Evolutionary conservation across 1,140 invertebrate species (phyloP).

Genomic region (Drosophila kepulauana): DNA sequence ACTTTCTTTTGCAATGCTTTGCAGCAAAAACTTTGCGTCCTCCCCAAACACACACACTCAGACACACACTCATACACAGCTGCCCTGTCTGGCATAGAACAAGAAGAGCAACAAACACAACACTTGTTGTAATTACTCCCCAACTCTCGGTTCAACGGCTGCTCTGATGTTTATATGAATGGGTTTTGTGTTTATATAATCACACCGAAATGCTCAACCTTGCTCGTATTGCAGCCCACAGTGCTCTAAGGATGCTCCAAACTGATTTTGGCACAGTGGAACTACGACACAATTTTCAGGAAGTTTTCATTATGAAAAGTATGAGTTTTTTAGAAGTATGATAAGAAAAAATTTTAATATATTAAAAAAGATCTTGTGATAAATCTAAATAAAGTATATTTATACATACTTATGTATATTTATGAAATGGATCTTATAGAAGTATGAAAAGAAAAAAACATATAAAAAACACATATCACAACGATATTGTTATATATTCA

Average conservation of each 20-base stretch:
- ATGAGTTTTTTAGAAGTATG: too few relatives aligned
- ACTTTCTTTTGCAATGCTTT: constrained; percentile 18
- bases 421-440: too few relatives aligned
- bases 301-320: neutral
- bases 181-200: constrained; percentile 75
- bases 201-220: constrained; percentile 57
- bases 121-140: constrained; percentile 74
- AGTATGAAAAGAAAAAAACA: too few relatives aligned
- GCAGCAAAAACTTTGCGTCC: constrained; percentile 36
- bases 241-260: neutral
- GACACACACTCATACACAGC: constrained; percentile 8
- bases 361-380: too few relatives aligned
- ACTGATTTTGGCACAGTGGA: constrained; percentile 27
- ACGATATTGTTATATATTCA: too few relatives aligned
- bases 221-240: constrained; percentile 9
- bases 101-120: constrained; percentile 48
- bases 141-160: constrained; percentile 63
- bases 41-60: neutral
- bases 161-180: constrained; percentile 74
- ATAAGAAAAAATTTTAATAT: too few relatives aligned
- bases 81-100: constrained; percentile 4
- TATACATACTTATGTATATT: too few relatives aligned
- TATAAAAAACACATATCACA: too few relatives aligned
- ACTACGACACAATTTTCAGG: neutral
- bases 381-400: too few relatives aligned